Conservation (phyloP, 2,888 invertebrate genomes). For the Pachycephus smyrnensis region DNA sequence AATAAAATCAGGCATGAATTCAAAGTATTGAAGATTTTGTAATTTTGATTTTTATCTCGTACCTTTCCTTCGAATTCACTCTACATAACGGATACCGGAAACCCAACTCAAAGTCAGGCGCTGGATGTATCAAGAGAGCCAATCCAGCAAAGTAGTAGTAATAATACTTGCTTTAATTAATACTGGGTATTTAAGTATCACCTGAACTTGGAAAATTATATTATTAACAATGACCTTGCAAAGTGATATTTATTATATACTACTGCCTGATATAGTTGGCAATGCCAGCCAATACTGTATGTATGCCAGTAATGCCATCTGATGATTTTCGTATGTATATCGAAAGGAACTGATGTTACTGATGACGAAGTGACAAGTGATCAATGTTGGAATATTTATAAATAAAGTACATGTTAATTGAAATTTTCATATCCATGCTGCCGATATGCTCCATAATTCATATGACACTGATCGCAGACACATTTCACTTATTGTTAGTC, state of each 20-base stretch:
- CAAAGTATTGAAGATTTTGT: not conserved
- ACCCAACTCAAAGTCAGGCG: not conserved
- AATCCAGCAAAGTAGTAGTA: not conserved
- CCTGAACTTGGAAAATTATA: not conserved
- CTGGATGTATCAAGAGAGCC: not conserved
- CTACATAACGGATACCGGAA: not conserved
- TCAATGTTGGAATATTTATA: not conserved
- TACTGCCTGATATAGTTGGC: not conserved
- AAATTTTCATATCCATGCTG: not conserved
- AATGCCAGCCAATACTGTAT: not conserved
- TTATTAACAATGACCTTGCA: not conserved
- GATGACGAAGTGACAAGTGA: not conserved
- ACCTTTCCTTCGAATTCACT: not conserved
- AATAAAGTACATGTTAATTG: not conserved
- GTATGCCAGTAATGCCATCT: not conserved
- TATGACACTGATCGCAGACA: not conserved
- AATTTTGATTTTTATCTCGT: not conserved
- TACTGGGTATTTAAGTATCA: not conserved
- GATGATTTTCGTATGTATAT: not conserved
- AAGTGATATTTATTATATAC: not conserved
- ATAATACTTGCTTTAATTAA: not conserved
- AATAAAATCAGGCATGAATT: not conserved
- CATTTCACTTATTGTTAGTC: not conserved
- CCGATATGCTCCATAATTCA: not conserved
- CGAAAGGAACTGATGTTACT: not conserved